Base-by-base conservation (phyloP, 2,797 vertebrate genomes). In the Myiothlypis coronata region DNA sequence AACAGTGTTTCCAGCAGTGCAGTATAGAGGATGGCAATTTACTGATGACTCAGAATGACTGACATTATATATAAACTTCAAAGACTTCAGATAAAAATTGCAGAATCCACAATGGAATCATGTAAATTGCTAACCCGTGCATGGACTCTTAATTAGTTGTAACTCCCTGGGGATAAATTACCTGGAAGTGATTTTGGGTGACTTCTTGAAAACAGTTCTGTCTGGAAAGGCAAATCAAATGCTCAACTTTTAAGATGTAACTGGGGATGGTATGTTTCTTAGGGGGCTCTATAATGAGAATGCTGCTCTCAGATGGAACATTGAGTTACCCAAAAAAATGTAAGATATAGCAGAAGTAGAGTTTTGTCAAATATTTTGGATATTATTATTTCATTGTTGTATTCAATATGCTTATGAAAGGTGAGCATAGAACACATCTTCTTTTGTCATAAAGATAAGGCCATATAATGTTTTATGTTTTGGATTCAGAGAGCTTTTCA, bases 101-200 rank as follows among this genome's bases (percentile, higher is more conserved):
- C 35, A 78, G 82, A 91, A 94, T 81, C 79, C 89, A 83, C 91
- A 78, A 41, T 83, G 53, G 84, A 81, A 76, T 92, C 39, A 28
- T 91, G 43, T 75, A 78, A 94, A 95, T 83, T 16, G 80, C 78
- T 61, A 59, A 86, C 79, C 53, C 47, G 30, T 5, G 32, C 37
- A 26, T 72, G 53, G 37, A 26, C 68, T 96, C 65, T 59, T 95
- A 89, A 93, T 95, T 94, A 91, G 68, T 87, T 93, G 28, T 68
- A 90, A 86, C 19, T 93, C 87, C 37, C 72, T 23, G 14, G 79
- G 76, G 89, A 56, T 23, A 35, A 70, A 21, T 55, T 44, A 43
- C 81, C 55, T 76, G 34, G 41, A 87, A 86, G 61, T 59, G n/a
- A 47, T 95, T 93, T 77, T 81, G 37, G 89, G 80, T 37, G 49